phyloP scores from a whole-genome alignment of 2,113 vertebrate species.

The Formicarius rufipectus region DNA sequence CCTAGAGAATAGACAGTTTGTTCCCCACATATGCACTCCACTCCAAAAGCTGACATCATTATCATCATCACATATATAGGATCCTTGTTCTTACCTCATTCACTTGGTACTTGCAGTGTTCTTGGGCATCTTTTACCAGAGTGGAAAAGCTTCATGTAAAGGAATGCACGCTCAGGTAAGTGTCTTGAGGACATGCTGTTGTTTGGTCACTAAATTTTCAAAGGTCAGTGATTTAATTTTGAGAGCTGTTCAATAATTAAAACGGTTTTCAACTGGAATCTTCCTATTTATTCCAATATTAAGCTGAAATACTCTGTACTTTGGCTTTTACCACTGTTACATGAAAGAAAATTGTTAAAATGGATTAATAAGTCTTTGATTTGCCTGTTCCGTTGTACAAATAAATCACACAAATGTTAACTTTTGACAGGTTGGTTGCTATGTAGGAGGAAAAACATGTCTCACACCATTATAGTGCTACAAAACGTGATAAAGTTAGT shows the following conservation, averaged over 20 bases:
- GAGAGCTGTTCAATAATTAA: slow-evolving; percentile 67
- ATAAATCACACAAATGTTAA: not conserved
- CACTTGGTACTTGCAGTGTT: not conserved
- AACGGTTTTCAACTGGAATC: slow-evolving; percentile 21
- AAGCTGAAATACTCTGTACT: not conserved
- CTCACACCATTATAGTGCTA: not conserved
- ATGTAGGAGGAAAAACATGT: not conserved
- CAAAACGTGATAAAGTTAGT: not conserved
- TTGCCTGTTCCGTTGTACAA: not conserved
- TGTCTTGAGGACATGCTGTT: slow-evolving; percentile 10
- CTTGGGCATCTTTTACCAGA: not conserved
- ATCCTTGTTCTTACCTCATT: slow-evolving; percentile 41
- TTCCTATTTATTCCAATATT: slow-evolving; percentile 28
- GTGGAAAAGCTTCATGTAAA: not conserved
- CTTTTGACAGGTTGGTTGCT: not conserved
- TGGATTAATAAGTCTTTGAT: not conserved
- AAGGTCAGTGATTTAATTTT: slow-evolving; percentile 51
- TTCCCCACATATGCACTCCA: not conserved
- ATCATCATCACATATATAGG: not conserved
- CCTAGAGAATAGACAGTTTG: not conserved
- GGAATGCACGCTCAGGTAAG: not conserved
- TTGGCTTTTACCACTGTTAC: not conserved
- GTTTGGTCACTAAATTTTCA: slow-evolving; percentile 55
- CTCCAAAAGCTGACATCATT: not conserved
- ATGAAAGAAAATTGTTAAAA: not conserved